Evolutionary conservation across 1,140 invertebrate species (phyloP).

Genomic region (Diorhabda carinulata): DNA sequence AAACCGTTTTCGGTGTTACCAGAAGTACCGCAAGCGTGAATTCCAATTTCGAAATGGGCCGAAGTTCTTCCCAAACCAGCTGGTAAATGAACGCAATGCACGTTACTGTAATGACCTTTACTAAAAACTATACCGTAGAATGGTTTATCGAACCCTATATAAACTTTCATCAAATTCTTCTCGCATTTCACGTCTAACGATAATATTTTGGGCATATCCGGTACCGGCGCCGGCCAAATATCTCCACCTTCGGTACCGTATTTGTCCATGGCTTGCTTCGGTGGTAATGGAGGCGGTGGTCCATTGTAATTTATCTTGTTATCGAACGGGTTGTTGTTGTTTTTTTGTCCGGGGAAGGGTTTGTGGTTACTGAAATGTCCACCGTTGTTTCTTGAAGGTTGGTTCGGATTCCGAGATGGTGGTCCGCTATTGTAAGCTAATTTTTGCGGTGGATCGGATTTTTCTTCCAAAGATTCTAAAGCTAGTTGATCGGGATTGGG

Average conservation of each 20-base stretch:
- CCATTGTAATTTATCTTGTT: conserved; percentile 62
- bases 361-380: conserved; percentile 46
- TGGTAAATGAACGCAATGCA: conserved; percentile 86
- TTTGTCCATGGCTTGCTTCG: conserved; percentile 55
- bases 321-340: conserved; percentile 36
- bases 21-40: conserved; percentile 86
- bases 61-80: conserved; percentile 80
- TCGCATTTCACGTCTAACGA: conserved; percentile 91
- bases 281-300: conserved; percentile 56
- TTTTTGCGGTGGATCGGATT: conserved; percentile 52
- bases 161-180: conserved; percentile 90
- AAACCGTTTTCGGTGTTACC: conserved; percentile 86
- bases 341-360: conserved; percentile 36
- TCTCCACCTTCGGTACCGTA: conserved; percentile 57
- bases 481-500: conserved; percentile 60
- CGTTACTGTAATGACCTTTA: conserved; percentile 87
- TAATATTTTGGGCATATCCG: conserved; percentile 87
- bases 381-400: conserved; percentile 10
- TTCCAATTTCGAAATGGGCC: conserved; percentile 86
- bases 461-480: conserved; percentile 59
- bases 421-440: conserved; percentile 53
- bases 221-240: conserved; percentile 73
- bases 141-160: conserved; percentile 84
- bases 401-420: conserved; percentile 42
- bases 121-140: conserved; percentile 94